Evolutionary conservation across 2,888 invertebrate genomes (phyloP).

Genomic region (Agrilus mali): DNA sequence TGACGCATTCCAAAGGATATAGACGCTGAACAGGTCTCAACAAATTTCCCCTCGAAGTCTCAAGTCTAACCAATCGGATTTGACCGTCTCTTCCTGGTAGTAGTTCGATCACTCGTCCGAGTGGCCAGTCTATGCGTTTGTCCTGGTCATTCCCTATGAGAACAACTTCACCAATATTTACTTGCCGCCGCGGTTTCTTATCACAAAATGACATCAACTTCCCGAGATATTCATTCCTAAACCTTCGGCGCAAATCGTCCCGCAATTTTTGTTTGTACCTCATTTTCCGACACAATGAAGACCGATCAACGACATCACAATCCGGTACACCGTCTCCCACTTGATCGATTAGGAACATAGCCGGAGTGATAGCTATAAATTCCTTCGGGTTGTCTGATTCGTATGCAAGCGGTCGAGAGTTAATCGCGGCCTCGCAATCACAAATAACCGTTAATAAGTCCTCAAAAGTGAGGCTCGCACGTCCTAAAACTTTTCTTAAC

Average conservation of each 20-base stretch:
- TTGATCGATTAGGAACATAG: constrained; percentile 11
- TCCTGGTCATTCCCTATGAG: too few species aligned
- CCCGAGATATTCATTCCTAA: constrained; percentile 10
- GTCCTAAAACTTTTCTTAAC: constrained; percentile 24
- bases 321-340: constrained; percentile 4
- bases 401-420: constrained; percentile 22
- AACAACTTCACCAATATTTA: too few species aligned
- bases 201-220: too few species aligned
- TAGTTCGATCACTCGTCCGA: too few species aligned
- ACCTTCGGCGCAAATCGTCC: constrained; percentile 4
- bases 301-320: constrained; percentile 5
- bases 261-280: constrained; percentile 4
- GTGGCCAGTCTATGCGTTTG: too few species aligned
- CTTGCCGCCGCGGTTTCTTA: too few species aligned
- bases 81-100: too few species aligned
- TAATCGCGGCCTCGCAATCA: constrained; percentile 25
- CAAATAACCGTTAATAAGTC: constrained; percentile 16
- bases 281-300: constrained; percentile 1
- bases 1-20: too few species aligned
- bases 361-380: constrained; percentile 12
- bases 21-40: too few species aligned
- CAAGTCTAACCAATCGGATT: too few species aligned
- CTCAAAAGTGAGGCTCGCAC: constrained; percentile 17
- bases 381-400: too few species aligned
- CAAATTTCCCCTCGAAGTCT: too few species aligned